These are phyloP conservation scores for Nephotettix cincticeps DNA, from an alignment of 1,140 invertebrate species.

Conservation along the genomic window DNA sequence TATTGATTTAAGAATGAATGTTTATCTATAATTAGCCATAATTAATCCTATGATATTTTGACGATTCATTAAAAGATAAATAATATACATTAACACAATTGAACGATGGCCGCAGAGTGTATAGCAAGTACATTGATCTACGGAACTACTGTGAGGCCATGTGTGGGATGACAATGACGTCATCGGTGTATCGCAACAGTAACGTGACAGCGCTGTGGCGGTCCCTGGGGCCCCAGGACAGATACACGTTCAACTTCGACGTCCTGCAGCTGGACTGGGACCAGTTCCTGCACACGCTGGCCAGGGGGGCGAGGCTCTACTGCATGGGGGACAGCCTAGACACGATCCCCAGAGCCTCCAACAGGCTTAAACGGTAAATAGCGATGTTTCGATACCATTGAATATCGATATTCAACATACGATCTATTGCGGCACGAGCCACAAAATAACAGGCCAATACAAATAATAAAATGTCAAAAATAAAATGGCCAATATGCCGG, in stretches of 20 bases:
- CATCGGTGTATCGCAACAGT: background rate
- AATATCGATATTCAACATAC: no score
- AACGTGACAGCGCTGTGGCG: background rate
- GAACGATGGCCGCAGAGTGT: no score
- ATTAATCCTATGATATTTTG: no score
- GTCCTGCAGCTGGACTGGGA: slow-evolving; percentile 1
- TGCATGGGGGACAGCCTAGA: background rate
- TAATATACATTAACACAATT: no score
- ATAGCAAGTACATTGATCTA: background rate
- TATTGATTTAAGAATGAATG: no score
- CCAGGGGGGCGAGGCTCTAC: background rate
- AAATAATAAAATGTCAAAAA: background rate
- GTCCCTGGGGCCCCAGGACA: background rate
- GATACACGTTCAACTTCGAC: background rate
- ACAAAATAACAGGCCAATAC: no score
- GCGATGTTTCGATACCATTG: background rate
- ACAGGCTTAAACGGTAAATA: background rate
- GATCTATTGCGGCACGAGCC: no score
- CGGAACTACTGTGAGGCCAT: background rate
- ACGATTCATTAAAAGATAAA: no score
- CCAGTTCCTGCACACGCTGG: slow-evolving; percentile 4
- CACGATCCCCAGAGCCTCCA: background rate
- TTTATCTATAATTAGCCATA: no score
- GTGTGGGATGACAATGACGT: background rate
- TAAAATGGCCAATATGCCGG: background rate